Base-by-base conservation (phyloP, 1,140 invertebrate species). In the Bombus superbus region DNA sequence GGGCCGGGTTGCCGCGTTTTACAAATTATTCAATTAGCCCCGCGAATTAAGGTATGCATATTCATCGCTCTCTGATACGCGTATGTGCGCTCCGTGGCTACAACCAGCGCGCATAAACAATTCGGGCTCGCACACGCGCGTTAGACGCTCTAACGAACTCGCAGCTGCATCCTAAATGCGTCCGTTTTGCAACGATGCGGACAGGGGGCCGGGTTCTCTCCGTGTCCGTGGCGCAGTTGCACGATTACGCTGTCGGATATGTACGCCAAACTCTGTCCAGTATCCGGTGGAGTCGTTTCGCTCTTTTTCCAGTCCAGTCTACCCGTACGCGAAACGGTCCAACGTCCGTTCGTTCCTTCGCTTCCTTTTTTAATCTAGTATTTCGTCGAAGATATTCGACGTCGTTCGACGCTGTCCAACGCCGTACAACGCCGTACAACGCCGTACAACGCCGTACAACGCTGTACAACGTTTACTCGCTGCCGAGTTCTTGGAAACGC, bases 21-120 rank as follows among this genome's bases (percentile, higher is more conserved):
- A 95, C 95, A 95, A 95, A 95, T 95, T 95, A 95, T 95, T 95
- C 95, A 95, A 95, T 95, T 95, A 95, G 94, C 94, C 94, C 92
- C 93, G 94, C 94, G 94, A 95, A 95, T 95, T 95, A 95, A 95
- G 93, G 94, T 95, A 95, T 95, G 95, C 93, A 95, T 95, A 95
- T 95, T 95, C 94, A 95, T 95, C 93, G 93, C 84, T 90, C 87
- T 76, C 89, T 93, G 94, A 95, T 94, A 95, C 92, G 92, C 92
- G 92, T 92, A 91, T 89, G 91, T 91, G 89, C 90, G 91, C 87
- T 92, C 93, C 90, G 90, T 91, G 90, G 84, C 74, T 85, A 81
- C 83, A 85, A 71, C 59, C 87, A 80, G 59, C 82, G 82, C 93
- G 89, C 93, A 94, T 94, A 95, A 95, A 95, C 94, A 94, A 95